Evolutionary conservation across 2,113 vertebrate species (phyloP).

Genomic region (Tragelaphus scriptus): DNA sequence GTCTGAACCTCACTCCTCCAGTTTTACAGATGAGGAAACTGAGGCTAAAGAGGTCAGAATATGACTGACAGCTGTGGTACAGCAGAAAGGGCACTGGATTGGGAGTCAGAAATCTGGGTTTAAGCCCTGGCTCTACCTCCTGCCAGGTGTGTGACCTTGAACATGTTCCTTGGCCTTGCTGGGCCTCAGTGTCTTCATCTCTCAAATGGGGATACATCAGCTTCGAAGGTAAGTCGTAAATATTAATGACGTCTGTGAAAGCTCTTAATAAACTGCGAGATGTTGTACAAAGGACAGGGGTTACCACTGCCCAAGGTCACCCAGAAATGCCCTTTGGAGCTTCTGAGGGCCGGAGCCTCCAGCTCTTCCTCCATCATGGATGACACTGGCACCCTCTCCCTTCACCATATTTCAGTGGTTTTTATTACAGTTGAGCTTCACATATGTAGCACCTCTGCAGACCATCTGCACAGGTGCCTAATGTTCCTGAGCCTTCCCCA

Average conservation of each 20-base stretch:
- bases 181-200: constrained; percentile 28
- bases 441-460: neutral
- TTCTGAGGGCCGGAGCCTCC: neutral
- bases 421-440: neutral
- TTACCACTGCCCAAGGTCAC: constrained; percentile 37
- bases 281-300: neutral
- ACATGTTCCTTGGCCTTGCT: neutral
- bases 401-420: neutral
- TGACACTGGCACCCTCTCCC: neutral
- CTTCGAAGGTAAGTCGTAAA: neutral
- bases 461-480: neutral
- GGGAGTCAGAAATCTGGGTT: neutral
- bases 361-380: neutral
- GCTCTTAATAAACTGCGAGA: neutral
- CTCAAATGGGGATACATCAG: neutral
- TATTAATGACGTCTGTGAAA: neutral
- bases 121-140: neutral
- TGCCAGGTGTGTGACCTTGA: constrained; percentile 20
- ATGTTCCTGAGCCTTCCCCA: neutral
- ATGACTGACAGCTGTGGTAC: neutral
- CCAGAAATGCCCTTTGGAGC: neutral
- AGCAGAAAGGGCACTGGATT: neutral
- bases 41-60: neutral
- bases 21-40: neutral
- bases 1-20: neutral